Base-by-base conservation (phyloP, 1,140 invertebrate genomes). In the Philotrypesis tridentata region DNA sequence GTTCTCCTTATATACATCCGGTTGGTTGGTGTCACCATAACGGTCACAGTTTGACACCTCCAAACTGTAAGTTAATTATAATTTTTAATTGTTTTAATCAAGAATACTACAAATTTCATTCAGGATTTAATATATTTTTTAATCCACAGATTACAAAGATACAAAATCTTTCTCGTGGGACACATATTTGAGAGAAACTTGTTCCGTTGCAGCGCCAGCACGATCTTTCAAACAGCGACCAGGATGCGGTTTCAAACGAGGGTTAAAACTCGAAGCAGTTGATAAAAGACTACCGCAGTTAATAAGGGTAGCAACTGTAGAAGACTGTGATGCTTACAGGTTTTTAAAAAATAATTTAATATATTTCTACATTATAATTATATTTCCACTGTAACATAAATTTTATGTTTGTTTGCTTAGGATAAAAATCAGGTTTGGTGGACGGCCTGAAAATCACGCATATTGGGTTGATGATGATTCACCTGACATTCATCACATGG, bases 381-480 rank as follows among this genome's bases (percentile, higher is more conserved):
- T 21, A 37, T 55, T 67, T 6, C 21, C 7, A 31, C 14, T 6
- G 37, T 67, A 12, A 3, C 43, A 7, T 60, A n/a, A 77, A 40
- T 17, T 31, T 67, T 31, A 63, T 27, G 17, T 68, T 81, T 72
- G n/a, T 83, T 67, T 65, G 21, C 23, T 65, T 27, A 91, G 95
- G 89, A 93, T 98, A 25, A 95, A 96, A 87, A 94, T 99, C 74
- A 94, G 96, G 87, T 98, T 98, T 91, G 97, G 98, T 91, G 97
- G 97, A 12, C 99, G 97, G 97, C 95, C 95, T 1, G 94, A 95
- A 84, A 94, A 95, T 81, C 97, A 97, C 89, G 95, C 96, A 82
- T 97, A 96, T 89, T 98, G 97, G 97, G 91, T 98, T 83, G 96
- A 98, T 88, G 97, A 98, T 89, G 97, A 98, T 91, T 96, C 95